A percentile compares a stretch with the other conserved stretches of the same genome.
Evolutionary conservation across 37 sponge, comb jelly and placozoan species (phyloP).

Genomic region (Halichondria panicea): DNA sequence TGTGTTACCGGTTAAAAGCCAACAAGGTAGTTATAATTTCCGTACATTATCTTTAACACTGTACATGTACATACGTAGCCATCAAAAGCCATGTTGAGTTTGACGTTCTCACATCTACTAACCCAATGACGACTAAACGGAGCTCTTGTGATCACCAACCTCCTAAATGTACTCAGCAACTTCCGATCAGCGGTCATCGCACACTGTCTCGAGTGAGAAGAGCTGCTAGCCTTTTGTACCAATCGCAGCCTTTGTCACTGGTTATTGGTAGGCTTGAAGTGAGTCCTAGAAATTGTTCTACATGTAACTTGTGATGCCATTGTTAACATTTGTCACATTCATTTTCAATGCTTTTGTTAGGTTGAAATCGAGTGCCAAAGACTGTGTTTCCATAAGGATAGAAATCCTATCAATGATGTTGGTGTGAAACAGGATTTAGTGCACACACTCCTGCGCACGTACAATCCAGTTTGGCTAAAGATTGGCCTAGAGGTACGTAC

Average conservation of each 20-base stretch:
- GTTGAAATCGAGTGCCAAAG: constrained; percentile 73
- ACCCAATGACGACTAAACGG: neutral
- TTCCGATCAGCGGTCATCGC: constrained; percentile 4
- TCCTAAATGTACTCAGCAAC: neutral
- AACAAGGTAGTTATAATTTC: constrained; percentile 23
- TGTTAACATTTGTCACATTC: neutral
- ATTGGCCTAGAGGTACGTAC: constrained; percentile 85
- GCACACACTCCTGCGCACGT: constrained; percentile 69
- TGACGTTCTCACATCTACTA: neutral
- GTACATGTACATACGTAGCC: neutral
- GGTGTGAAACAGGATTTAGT: constrained; percentile 82
- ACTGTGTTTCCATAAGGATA: constrained; percentile 54
- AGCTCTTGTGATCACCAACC: neutral
- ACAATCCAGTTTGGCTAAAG: constrained; percentile 87
- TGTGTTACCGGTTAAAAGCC: constrained; percentile 11
- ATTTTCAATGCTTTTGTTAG: constrained; percentile 10
- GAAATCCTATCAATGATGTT: constrained; percentile 67
- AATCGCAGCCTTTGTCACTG: constrained; percentile 48
- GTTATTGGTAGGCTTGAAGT: constrained; percentile 59
- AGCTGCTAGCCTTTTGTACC: constrained; percentile 54
- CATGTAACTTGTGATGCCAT: neutral
- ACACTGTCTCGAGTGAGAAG: constrained; percentile 27
- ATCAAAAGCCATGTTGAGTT: neutral
- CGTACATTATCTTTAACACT: neutral
- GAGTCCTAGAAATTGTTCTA: neutral